Evolutionary conservation across 2,797 vertebrate genomes (phyloP).

Genomic region (Gadopsis bispinosus): DNA sequence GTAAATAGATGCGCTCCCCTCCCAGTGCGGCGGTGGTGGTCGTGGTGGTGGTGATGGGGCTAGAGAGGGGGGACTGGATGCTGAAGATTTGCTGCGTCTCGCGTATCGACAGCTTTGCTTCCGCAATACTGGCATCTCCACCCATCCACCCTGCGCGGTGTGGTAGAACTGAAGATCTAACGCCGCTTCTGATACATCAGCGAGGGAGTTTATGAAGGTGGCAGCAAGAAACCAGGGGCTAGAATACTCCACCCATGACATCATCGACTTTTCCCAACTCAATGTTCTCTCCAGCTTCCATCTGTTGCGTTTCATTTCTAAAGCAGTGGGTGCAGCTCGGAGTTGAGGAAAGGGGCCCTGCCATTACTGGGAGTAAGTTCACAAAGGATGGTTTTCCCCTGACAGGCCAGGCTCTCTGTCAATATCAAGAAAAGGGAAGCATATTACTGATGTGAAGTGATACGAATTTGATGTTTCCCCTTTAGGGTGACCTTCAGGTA

Average conservation of each 20-base stretch:
- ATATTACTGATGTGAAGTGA: neutral
- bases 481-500: constrained; percentile 44
- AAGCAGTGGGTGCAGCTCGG: constrained; percentile 25
- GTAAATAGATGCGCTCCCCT: constrained; percentile 76
- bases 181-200: neutral
- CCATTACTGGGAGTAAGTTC: constrained; percentile 13
- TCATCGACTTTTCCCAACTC: constrained; percentile 83
- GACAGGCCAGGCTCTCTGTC: constrained; percentile 14
- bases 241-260: constrained; percentile 80
- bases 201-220: constrained; percentile 55
- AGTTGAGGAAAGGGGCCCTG: constrained; percentile 30
- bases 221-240: constrained; percentile 48
- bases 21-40: constrained; percentile 67
- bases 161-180: constrained; percentile 26
- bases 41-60: constrained; percentile 31
- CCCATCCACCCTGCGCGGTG: constrained; percentile 11
- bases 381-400: constrained; percentile 10
- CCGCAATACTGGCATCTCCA: constrained; percentile 26
- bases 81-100: constrained; percentile 66
- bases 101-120: constrained; percentile 47
- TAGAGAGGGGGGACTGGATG: constrained; percentile 38
- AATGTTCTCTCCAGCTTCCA: constrained; percentile 61
- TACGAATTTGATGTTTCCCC: neutral
- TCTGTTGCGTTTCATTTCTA: constrained; percentile 74
- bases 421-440: neutral